Evolutionary conservation across 2,797 vertebrate genomes (phyloP).

Genomic region (Eurystomus glaucurus): DNA sequence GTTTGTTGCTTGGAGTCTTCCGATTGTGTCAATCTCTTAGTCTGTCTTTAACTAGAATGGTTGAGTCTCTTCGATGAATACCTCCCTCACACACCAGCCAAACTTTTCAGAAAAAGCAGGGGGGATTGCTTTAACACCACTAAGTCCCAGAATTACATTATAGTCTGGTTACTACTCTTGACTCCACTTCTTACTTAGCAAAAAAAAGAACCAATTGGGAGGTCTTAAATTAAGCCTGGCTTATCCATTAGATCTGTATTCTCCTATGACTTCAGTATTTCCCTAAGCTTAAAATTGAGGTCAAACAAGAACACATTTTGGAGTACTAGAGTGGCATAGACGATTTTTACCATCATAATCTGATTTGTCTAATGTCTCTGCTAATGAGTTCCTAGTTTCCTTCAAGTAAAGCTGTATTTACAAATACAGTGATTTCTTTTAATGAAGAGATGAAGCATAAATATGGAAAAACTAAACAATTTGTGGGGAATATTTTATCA

Average conservation of each 20-base stretch:
- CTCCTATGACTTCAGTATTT: rapidly evolving
- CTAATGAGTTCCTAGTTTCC: background rate
- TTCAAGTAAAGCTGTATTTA: background rate
- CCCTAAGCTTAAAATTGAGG: background rate
- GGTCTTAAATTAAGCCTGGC: background rate
- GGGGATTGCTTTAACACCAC: background rate
- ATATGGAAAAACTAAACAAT: background rate
- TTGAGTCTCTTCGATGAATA: background rate
- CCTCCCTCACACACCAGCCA: rapidly evolving
- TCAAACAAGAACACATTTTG: background rate
- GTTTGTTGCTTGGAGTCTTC: background rate
- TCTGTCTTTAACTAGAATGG: background rate
- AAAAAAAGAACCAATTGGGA: background rate
- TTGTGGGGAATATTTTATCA: background rate
- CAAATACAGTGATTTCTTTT: background rate
- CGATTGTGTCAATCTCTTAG: background rate
- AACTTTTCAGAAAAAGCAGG: background rate
- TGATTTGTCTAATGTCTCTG: background rate
- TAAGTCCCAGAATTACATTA: background rate
- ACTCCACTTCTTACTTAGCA: background rate
- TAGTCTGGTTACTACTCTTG: background rate
- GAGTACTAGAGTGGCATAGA: background rate
- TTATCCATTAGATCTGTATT: background rate
- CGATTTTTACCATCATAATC: background rate
- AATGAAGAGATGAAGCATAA: background rate